phyloP scores from a whole-genome alignment of 2,888 invertebrate genomes.

The Pelosia muscerda region DNA sequence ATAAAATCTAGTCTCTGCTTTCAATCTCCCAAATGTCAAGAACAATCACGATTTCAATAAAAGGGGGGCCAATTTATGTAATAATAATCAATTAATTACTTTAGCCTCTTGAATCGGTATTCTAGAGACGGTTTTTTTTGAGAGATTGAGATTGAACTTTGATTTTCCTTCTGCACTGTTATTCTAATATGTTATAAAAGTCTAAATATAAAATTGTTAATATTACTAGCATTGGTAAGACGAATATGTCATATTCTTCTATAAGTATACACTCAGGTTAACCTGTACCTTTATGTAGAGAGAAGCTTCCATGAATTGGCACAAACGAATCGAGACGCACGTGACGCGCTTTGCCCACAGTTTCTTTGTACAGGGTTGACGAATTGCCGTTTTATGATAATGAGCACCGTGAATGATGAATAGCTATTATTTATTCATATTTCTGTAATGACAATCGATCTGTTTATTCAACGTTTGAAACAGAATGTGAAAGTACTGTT shows the following conservation, averaged over 20 bases:
- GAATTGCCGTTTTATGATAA: conserved; percentile 24
- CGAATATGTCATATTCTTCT: neutral
- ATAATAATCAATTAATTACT: too few species aligned
- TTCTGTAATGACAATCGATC: conserved; percentile 14
- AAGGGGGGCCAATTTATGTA: too few species aligned
- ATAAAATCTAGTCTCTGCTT: too few species aligned
- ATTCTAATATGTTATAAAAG: too few species aligned
- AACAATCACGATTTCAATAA: too few species aligned
- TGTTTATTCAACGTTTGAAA: neutral
- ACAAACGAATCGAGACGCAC: conserved; percentile 61
- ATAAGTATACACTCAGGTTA: neutral
- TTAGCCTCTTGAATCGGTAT: too few species aligned
- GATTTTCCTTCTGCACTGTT: too few species aligned
- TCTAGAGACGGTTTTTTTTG: too few species aligned
- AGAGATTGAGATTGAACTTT: too few species aligned
- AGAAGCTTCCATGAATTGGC: conserved; percentile 58
- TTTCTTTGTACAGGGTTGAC: conserved; percentile 55
- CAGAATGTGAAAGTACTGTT: neutral
- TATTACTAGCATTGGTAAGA: too few species aligned
- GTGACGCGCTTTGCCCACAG: conserved; percentile 58
- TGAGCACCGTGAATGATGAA: conserved; percentile 22
- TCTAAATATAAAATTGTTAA: too few species aligned
- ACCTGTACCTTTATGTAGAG: conserved; percentile 4
- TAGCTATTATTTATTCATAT: conserved; percentile 19
- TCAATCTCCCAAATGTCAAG: too few species aligned